Base-by-base conservation (phyloP, 2,888 invertebrate genomes). In the Amiota minor region DNA sequence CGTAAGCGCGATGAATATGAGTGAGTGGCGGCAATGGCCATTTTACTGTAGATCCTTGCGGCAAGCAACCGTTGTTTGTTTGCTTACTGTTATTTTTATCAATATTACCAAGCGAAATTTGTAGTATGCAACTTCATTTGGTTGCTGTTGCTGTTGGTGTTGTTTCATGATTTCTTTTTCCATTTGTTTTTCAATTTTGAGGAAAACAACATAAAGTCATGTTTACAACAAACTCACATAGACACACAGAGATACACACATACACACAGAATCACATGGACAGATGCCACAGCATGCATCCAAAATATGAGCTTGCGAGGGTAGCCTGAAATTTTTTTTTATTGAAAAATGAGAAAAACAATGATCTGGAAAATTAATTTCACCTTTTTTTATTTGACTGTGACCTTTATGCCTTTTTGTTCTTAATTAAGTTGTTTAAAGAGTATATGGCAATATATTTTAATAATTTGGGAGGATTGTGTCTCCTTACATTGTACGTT, bases 101-200 rank as follows among this genome's bases (percentile, higher is more conserved):
- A 65, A 47, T 47, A 50, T 20, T 18, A 12, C 50, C 50, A 11
- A 14, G 20, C 46, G 23, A 67, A 20, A 35, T 35, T 35, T 47
- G 23, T 47, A 46, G n/a, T 16, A 16, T 16, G 50, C 50, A 67
- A 67, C 67, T 67, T 67, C 50, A 67, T 67, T 67, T 67, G n/a
- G 20, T 67, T 50, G 50, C 35, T 35, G 11, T 62, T 62, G 18
- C 2, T 62, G 2, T 62, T 62, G 10, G 4, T 53, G 53, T 53
- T 10, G 12, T 53, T 53, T 2, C 6, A n/a, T 12, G 53, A n/a
- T 9, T 9, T 4, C 4, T 53, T 53, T 53, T 53, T 53, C n/a
- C 23, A 12, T 18, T 62, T 62, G 12, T 16, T 62, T 62, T 62
- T 62, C 35, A n/a, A 23, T 62, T 62, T 12, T 18, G 18, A 12